phyloP scores from a whole-genome alignment of 2,888 invertebrate species.

The Drosophila neonasuta region DNA sequence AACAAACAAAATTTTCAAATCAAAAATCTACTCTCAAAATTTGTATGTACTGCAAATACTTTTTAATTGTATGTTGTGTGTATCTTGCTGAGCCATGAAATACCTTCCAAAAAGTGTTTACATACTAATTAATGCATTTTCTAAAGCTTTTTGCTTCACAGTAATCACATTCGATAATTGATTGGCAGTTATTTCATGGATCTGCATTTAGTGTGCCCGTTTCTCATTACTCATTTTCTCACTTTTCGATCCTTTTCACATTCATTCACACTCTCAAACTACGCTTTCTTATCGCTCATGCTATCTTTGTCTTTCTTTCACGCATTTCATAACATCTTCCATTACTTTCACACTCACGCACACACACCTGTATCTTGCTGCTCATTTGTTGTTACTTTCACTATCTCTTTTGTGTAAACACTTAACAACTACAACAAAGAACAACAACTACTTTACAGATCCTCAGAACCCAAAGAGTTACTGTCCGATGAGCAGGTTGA shows the following conservation, averaged over 20 bases:
- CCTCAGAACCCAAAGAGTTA: constrained; percentile 81
- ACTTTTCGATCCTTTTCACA: constrained; percentile 5
- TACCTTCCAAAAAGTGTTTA: constrained; percentile 7
- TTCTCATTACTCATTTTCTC: constrained; percentile 21
- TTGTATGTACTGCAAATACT: constrained; percentile 65
- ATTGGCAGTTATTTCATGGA: constrained; percentile 33
- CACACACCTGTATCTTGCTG: constrained; percentile 1
- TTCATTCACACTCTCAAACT: background rate
- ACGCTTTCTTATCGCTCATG: constrained; percentile 5
- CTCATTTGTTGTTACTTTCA: constrained; percentile 21
- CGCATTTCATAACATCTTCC: background rate
- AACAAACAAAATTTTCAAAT: constrained; percentile 13
- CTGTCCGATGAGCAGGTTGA: constrained; percentile 82
- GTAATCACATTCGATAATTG: background rate
- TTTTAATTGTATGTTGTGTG: constrained; percentile 26
- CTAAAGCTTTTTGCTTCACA: too few species aligned
- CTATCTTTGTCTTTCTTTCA: background rate
- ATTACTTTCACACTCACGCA: constrained; percentile 2
- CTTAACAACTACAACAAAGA: constrained; percentile 25
- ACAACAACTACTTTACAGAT: constrained; percentile 70
- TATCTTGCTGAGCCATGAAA: constrained; percentile 20
- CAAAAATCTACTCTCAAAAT: constrained; percentile 47
- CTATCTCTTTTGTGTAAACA: constrained; percentile 29
- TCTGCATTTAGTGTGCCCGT: constrained; percentile 28
- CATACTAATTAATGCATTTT: too few species aligned